phyloP scores from a whole-genome alignment of 2,888 invertebrate genomes.

The Brachypterus glaber region DNA sequence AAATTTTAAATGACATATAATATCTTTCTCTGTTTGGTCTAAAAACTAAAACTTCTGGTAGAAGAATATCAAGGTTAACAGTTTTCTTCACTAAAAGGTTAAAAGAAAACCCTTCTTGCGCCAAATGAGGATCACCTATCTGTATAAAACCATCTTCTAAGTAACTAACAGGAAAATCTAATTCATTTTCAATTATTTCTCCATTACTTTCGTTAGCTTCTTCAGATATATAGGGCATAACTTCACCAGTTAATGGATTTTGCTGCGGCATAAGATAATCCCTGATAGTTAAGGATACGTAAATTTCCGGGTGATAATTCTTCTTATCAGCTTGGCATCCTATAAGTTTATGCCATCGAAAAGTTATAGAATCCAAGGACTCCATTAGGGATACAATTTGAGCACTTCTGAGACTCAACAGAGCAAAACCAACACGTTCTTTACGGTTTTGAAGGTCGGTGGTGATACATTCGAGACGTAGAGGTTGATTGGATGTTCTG shows the following conservation, averaged over 20 bases:
- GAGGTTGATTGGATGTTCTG: conserved; percentile 60
- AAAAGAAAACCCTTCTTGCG: conserved; percentile 43
- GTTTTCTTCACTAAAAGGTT: conserved; percentile 48
- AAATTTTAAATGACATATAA: conserved; percentile 32
- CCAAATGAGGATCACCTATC: conserved; percentile 39
- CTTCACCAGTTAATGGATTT: conserved; percentile 17
- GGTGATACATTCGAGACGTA: conserved; percentile 60
- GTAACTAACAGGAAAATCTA: conserved; percentile 37
- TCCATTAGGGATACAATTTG: conserved; percentile 51
- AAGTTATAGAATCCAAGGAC: conserved; percentile 42
- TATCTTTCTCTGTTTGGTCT: conserved; percentile 29
- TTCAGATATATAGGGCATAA: conserved; percentile 25
- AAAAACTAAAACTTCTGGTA: conserved; percentile 35
- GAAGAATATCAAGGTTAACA: conserved; percentile 47
- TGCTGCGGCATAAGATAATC: conserved; percentile 42
- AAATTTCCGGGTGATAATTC: conserved; percentile 50
- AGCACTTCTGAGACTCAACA: conserved; percentile 60
- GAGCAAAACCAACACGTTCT: conserved; percentile 58
- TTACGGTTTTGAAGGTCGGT: conserved; percentile 45
- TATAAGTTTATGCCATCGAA: conserved; percentile 53
- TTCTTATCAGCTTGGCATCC: conserved; percentile 36
- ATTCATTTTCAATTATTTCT: conserved; percentile 11
- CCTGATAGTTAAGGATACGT: conserved; percentile 50
- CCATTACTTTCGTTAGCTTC: conserved; percentile 19
- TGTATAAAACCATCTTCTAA: conserved; percentile 49